These are phyloP conservation scores for Dione vanillae DNA, from an alignment of 2,888 invertebrate species.

Conservation along the genomic window DNA sequence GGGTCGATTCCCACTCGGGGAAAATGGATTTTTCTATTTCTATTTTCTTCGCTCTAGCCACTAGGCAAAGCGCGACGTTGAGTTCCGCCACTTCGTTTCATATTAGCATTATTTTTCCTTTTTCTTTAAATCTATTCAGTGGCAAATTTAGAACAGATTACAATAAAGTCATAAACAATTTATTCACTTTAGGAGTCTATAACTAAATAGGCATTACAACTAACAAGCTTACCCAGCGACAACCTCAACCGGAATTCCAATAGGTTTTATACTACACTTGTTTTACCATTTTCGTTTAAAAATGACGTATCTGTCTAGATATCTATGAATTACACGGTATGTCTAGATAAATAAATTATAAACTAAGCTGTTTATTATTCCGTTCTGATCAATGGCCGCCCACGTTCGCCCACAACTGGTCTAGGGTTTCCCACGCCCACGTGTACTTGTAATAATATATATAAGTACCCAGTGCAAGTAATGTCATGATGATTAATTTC, in stretches of 20 bases:
- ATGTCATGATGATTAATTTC: slow-evolving; percentile 3
- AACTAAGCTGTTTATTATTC: slow-evolving; percentile 34
- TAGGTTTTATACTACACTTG: slow-evolving; percentile 17
- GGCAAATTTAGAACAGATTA: too few species aligned
- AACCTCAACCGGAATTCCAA: not conserved
- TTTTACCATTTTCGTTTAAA: slow-evolving; percentile 23
- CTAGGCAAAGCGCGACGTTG: too few species aligned
- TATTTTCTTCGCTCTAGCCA: too few species aligned
- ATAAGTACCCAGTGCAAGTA: not conserved
- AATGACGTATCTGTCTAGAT: slow-evolving; percentile 1
- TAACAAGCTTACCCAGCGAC: not conserved
- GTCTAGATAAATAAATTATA: slow-evolving; percentile 23
- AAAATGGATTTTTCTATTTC: too few species aligned
- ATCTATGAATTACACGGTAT: slow-evolving; percentile 18
- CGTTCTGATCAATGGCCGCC: slow-evolving; percentile 39
- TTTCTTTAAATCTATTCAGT: too few species aligned
- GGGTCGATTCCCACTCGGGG: too few species aligned
- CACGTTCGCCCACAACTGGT: slow-evolving; percentile 43
- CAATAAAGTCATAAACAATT: too few species aligned
- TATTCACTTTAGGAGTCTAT: too few species aligned
- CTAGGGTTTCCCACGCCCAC: slow-evolving; percentile 45
- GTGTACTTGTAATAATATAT: not conserved
- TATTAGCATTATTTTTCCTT: too few species aligned
- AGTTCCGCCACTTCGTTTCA: too few species aligned
- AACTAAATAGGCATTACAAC: too few species aligned